Evolutionary conservation across 2,888 invertebrate genomes (phyloP).

Genomic region (Leucophenga montana): DNA sequence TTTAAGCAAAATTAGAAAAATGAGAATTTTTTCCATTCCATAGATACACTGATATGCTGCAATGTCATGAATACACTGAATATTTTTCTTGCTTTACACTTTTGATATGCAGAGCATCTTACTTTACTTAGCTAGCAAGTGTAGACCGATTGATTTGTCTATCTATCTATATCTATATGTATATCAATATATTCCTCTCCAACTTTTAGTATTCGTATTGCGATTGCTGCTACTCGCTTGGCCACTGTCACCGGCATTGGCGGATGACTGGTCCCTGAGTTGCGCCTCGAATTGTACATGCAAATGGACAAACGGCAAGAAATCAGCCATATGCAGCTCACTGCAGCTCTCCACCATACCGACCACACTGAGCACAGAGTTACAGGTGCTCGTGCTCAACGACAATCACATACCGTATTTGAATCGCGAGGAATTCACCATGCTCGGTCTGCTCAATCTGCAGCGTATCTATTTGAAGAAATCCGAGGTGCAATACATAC

Average conservation of each 20-base stretch:
- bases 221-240: constrained; percentile 46
- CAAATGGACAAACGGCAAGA: constrained; percentile 94
- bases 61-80: no score
- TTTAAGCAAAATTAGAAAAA: no score
- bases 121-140: no score
- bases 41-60: no score
- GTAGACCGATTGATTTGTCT: no score
- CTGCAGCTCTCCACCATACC: constrained; percentile 87
- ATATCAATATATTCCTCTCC: no score
- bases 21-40: no score
- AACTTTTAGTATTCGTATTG: constrained; percentile 35
- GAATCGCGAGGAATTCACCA: constrained; percentile 85
- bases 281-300: constrained; percentile 90
- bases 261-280: constrained; percentile 87
- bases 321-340: constrained; percentile 88
- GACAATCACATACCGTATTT: constrained; percentile 85
- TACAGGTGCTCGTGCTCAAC: constrained; percentile 89
- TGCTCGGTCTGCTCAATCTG: constrained; percentile 85
- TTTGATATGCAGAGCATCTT: no score
- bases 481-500: constrained; percentile 83
- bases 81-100: no score
- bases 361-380: constrained; percentile 76
- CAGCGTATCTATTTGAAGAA: constrained; percentile 87
- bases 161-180: constrained; percentile 19
- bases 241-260: constrained; percentile 71